Conservation (phyloP, 1,140 invertebrate genomes). For the Panagrolaimus sp. region DNA sequence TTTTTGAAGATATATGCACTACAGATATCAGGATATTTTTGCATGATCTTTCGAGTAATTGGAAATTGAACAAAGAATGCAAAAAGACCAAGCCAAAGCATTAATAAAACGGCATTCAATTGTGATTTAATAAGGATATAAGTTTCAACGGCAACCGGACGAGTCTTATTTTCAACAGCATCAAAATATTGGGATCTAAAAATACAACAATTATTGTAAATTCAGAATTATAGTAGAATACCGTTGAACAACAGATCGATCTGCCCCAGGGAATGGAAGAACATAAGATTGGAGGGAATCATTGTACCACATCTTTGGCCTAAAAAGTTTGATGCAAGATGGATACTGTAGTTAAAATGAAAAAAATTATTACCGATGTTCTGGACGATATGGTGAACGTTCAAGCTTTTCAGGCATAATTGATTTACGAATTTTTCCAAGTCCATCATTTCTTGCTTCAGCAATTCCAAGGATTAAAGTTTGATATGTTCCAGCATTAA, state of each 20-base stretch:
- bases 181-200: conserved; percentile 72
- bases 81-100: conserved; percentile 67
- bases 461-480: conserved; percentile 52
- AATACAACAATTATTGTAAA: too few relatives aligned
- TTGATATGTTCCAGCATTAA: conserved; percentile 58
- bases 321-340: conserved; percentile 60
- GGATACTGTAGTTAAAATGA: too few relatives aligned
- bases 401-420: conserved; percentile 57
- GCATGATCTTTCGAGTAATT: conserved; percentile 55
- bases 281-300: conserved; percentile 69
- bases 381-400: conserved; percentile 44
- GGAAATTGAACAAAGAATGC: conserved; percentile 67
- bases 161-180: conserved; percentile 68
- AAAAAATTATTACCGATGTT: conserved; percentile 28
- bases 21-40: conserved; percentile 53
- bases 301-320: conserved; percentile 67
- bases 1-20: conserved; percentile 50
- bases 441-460: conserved; percentile 44
- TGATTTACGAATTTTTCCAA: conserved; percentile 50
- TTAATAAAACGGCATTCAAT: conserved; percentile 61
- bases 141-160: conserved; percentile 65
- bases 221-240: too few relatives aligned
- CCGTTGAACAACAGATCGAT: conserved; percentile 73
- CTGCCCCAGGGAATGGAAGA: conserved; percentile 73
- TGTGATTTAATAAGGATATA: conserved; percentile 60